These are phyloP conservation scores for Hesperia comma DNA, from an alignment of 2,888 invertebrate genomes.

Conservation along the genomic window DNA sequence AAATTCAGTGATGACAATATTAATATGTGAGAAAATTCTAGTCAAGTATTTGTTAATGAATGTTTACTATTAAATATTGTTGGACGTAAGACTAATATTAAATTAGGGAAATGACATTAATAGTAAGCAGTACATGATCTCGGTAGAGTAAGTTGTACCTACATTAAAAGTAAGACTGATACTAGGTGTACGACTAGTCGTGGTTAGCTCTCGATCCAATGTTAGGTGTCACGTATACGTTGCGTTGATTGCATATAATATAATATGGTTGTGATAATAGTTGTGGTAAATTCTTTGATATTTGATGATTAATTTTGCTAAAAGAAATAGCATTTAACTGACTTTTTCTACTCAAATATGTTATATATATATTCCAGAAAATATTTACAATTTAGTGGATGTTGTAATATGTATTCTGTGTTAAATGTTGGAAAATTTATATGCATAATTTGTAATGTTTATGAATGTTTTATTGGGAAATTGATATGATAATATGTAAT, in stretches of 20 bases:
- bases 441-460: conserved; percentile 67
- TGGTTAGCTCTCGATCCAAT: conserved; percentile 4
- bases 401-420: conserved; percentile 59
- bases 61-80: conserved; percentile 7
- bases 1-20: conserved; percentile 17
- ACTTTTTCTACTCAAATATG: conserved; percentile 21
- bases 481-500: conserved; percentile 50
- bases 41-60: conserved; percentile 21
- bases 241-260: background rate
- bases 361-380: conserved; percentile 41
- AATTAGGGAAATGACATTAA: conserved; percentile 28
- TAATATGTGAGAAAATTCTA: conserved; percentile 25
- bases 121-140: conserved; percentile 49
- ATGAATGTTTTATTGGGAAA: conserved; percentile 58
- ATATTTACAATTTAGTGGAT: conserved; percentile 56
- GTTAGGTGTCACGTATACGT: background rate
- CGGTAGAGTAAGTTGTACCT: conserved; percentile 53
- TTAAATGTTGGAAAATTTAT: conserved; percentile 70
- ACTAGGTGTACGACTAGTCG: conserved; percentile 47
- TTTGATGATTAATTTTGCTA: conserved; percentile 24
- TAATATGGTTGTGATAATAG: background rate
- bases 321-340: conserved; percentile 19
- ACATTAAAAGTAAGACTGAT: conserved; percentile 62
- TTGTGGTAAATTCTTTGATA: conserved; percentile 7
- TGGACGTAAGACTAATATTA: conserved; percentile 32